Conservation (phyloP, 2,113 vertebrate species). For the Larimichthys crocea region DNA sequence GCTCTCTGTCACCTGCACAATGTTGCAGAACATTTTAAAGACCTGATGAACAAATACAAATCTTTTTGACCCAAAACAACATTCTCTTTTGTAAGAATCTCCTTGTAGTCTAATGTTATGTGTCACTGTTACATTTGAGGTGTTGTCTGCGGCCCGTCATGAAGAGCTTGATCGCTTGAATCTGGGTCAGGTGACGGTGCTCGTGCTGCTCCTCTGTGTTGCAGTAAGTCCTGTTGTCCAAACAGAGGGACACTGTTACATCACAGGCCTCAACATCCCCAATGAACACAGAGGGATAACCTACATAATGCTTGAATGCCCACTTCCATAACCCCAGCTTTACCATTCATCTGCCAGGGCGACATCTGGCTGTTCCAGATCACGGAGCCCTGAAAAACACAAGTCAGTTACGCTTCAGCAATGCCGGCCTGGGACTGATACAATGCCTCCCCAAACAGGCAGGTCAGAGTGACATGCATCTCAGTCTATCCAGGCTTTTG, state of each 20-base stretch:
- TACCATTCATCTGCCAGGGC: slow-evolving; percentile 99
- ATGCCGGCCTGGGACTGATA: slow-evolving; percentile 34
- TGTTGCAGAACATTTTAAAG: slow-evolving; percentile 10
- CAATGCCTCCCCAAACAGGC: slow-evolving; percentile 34
- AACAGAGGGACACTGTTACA: slow-evolving; percentile 53
- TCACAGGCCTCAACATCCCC: slow-evolving; percentile 43
- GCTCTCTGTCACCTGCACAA: slow-evolving; percentile 93
- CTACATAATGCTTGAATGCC: slow-evolving; percentile 75
- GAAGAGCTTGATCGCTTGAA: slow-evolving; percentile 96
- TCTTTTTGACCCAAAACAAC: neutral
- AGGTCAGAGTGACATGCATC: slow-evolving; percentile 33
- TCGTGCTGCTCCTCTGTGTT: slow-evolving; percentile 95
- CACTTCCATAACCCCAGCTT: slow-evolving; percentile 71
- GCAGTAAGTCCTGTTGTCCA: slow-evolving; percentile 93
- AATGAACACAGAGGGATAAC: slow-evolving; percentile 63
- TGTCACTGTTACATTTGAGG: slow-evolving; percentile 88
- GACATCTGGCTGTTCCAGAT: slow-evolving; percentile 97
- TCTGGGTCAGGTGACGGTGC: slow-evolving; percentile 93
- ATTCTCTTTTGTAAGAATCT: neutral
- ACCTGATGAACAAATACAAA: neutral
- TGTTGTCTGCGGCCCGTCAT: slow-evolving; percentile 92
- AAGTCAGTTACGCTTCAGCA: slow-evolving; percentile 80
- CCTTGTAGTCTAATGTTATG: neutral
- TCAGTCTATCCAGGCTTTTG: neutral
- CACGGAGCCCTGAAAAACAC: slow-evolving; percentile 91